Conservation (phyloP, 2,113 vertebrate species). For the Heloderma charlesbogerti region DNA sequence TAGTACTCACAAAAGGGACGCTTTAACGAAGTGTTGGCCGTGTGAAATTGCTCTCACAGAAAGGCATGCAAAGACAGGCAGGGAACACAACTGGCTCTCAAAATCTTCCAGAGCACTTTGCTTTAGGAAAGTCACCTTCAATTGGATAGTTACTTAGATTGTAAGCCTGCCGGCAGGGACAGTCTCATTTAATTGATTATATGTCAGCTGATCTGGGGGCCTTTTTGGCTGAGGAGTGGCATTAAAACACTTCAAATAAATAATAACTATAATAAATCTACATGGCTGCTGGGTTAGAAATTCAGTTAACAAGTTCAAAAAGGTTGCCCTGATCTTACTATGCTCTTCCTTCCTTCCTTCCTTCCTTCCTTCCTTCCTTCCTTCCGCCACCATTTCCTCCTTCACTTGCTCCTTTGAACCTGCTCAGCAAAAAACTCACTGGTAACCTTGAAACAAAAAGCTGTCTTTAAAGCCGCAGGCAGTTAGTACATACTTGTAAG, state of each 20-base stretch:
- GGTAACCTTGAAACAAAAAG: too few relatives aligned
- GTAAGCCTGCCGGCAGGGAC: too few relatives aligned
- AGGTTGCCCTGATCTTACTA: neutral
- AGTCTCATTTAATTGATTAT: too few relatives aligned
- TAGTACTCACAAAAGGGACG: neutral
- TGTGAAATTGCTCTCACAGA: neutral
- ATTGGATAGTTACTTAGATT: too few relatives aligned
- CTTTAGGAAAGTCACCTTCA: neutral
- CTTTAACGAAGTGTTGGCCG: neutral
- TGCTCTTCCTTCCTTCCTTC: neutral
- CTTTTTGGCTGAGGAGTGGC: too few relatives aligned
- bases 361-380: too few relatives aligned
- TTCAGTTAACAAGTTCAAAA: neutral
- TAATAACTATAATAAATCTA: neutral
- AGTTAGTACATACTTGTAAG: neutral
- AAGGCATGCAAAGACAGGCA: neutral
- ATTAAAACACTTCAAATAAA: too few relatives aligned
- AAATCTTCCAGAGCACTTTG: neutral
- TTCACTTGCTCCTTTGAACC: too few relatives aligned
- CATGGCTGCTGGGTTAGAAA: neutral
- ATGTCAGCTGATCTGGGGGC: too few relatives aligned
- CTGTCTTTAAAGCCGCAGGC: neutral
- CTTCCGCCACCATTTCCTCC: neutral
- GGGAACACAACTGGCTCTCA: neutral
- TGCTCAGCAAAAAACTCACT: neutral